Percentiles rank a stretch among this genome's conserved stretches.
phyloP scores from a whole-genome alignment of 2,797 vertebrate genomes.

The Tragopan temminckii region DNA sequence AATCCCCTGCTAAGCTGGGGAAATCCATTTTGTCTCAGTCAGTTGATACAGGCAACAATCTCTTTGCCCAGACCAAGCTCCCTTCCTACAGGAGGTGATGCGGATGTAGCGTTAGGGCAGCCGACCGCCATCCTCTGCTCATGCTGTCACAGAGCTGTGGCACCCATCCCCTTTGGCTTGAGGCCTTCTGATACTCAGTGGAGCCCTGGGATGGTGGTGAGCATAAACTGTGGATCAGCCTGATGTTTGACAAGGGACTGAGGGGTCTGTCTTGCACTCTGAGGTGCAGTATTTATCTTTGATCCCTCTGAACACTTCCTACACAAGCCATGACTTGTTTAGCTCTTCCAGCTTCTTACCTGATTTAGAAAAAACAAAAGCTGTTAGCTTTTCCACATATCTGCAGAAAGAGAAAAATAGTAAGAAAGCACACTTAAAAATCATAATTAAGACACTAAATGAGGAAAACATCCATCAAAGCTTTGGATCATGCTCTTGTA shows the following conservation, averaged over 20 bases:
- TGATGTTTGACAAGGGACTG: not conserved
- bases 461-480: not conserved
- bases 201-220: not conserved
- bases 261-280: not conserved
- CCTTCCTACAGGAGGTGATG: not conserved
- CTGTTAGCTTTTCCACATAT: not conserved
- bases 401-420: not conserved
- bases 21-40: conserved; percentile 39
- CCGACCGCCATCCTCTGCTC: not conserved
- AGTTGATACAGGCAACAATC: conserved; percentile 8
- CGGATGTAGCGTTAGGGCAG: not conserved
- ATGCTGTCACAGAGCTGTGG: not conserved
- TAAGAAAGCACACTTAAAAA: not conserved
- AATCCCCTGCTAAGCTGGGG: conserved; percentile 48
- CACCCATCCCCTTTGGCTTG: not conserved
- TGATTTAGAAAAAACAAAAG: not conserved
- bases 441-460: not conserved
- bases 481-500: fast-evolving
- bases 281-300: not conserved
- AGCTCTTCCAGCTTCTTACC: not conserved
- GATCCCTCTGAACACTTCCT: not conserved
- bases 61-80: not conserved
- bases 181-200: not conserved
- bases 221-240: not conserved
- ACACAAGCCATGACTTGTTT: not conserved